Evolutionary conservation across 1,140 invertebrate genomes (phyloP).

Genomic region (Brevipalpus yothersi): DNA sequence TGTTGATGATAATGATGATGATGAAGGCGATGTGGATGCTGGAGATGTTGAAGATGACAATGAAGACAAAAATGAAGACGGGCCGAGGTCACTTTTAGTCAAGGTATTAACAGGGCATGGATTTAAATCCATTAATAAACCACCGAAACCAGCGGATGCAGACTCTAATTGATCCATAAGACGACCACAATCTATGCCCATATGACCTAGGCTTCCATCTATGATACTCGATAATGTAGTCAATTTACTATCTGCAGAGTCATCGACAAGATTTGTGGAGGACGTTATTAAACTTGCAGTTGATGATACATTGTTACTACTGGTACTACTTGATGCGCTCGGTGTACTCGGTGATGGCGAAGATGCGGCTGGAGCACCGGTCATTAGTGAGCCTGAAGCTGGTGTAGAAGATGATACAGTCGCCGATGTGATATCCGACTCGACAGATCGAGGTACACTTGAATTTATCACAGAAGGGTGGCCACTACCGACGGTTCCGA

Average conservation of each 20-base stretch:
- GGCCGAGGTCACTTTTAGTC: background rate
- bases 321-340: background rate
- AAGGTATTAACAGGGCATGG: background rate
- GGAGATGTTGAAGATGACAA: background rate
- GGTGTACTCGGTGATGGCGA: background rate
- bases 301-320: background rate
- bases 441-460: background rate
- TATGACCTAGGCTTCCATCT: slow-evolving; percentile 1
- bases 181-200: slow-evolving; percentile 14
- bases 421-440: background rate
- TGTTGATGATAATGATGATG: background rate
- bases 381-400: slow-evolving; percentile 2
- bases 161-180: slow-evolving; percentile 4
- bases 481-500: background rate
- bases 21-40: background rate
- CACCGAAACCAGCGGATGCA: background rate
- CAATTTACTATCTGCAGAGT: background rate
- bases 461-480: slow-evolving; percentile 4
- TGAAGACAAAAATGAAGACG: background rate
- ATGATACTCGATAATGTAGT: background rate
- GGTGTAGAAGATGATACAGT: slow-evolving; percentile 9
- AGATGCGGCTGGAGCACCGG: background rate
- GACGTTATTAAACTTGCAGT: background rate
- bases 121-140: background rate
- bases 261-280: background rate